Evolutionary conservation across 2,113 vertebrate species (phyloP).

Genomic region (Mesembrinibis cayennensis): DNA sequence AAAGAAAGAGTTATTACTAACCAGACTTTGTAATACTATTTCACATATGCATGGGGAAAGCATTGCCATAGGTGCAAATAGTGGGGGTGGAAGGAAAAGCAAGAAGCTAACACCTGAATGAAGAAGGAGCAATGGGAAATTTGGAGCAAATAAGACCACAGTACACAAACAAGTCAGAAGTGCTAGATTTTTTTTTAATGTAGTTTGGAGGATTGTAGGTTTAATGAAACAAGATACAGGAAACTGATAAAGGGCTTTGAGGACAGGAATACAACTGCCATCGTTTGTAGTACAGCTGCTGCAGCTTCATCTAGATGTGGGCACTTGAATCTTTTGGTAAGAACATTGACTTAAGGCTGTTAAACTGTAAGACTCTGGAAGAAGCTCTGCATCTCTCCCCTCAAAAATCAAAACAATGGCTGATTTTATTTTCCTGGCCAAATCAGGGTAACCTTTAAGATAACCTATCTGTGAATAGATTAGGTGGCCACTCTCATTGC

Average conservation of each 20-base stretch:
- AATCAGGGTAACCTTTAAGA: background rate
- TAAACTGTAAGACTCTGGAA: background rate
- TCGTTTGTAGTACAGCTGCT: background rate
- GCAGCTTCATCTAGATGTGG: background rate
- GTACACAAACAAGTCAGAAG: background rate
- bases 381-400: background rate
- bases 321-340: background rate
- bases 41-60: background rate
- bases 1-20: background rate
- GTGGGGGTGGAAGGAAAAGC: background rate
- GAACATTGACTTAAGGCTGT: background rate
- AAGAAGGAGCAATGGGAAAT: background rate
- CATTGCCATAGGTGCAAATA: background rate
- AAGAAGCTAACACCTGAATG: background rate
- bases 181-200: background rate
- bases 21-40: background rate
- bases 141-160: background rate
- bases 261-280: background rate
- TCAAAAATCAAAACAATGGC: background rate
- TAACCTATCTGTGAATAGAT: background rate
- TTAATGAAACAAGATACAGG: background rate
- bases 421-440: background rate
- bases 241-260: background rate
- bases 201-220: background rate
- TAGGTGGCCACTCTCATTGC: background rate